These are phyloP conservation scores for Pasiphila rectangulata DNA, from an alignment of 2,888 invertebrate species.

Conservation along the genomic window DNA sequence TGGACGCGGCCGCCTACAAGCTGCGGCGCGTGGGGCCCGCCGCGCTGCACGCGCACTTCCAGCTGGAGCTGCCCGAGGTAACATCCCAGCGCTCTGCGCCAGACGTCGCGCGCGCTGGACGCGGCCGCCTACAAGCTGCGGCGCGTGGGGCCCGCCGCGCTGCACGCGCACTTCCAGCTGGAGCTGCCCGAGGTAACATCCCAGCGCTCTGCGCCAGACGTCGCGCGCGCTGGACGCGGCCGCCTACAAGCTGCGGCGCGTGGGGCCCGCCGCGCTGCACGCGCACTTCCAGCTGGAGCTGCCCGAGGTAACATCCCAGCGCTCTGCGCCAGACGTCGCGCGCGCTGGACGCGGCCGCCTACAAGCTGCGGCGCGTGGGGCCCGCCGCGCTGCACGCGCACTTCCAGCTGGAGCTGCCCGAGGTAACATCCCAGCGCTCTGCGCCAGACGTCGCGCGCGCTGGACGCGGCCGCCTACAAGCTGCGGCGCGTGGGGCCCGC, in stretches of 20 bases:
- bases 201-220: constrained; percentile 30
- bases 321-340: no score
- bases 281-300: constrained; percentile 92
- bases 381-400: no score
- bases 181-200: constrained; percentile 11
- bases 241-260: constrained; percentile 92
- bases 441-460: no score
- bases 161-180: constrained; percentile 88
- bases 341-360: no score
- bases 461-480: no score
- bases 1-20: constrained; percentile 85
- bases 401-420: no score
- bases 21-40: constrained; percentile 93
- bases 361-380: no score
- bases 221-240: constrained; percentile 43
- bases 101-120: constrained; percentile 80
- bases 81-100: no score
- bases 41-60: constrained; percentile 90
- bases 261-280: constrained; percentile 93
- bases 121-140: constrained; percentile 94
- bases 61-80: constrained; percentile 39
- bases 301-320: no score
- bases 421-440: no score
- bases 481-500: no score
- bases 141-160: constrained; percentile 91